Conservation (phyloP, 2,888 invertebrate genomes). For the Meta bourneti region DNA sequence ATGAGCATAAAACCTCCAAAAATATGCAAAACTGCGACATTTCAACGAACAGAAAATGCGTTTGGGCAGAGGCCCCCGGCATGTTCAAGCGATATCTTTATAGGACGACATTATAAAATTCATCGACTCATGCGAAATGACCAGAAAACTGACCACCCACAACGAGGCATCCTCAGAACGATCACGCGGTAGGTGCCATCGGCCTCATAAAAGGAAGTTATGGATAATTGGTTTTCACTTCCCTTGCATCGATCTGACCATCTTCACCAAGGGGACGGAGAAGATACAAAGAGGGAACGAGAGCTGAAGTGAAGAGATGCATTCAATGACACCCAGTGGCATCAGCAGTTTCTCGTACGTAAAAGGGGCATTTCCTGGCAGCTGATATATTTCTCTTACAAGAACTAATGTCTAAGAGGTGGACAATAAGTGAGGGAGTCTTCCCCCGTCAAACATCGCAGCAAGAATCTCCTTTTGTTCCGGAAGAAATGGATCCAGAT, state of each 20-base stretch:
- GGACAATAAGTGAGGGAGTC: conserved; percentile 17
- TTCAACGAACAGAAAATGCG: too few relatives aligned
- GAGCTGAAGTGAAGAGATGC: background rate
- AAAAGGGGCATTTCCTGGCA: background rate
- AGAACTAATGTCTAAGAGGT: conserved; percentile 10
- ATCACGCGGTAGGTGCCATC: background rate
- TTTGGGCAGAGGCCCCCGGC: too few relatives aligned
- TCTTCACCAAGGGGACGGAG: background rate
- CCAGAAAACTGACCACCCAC: too few relatives aligned
- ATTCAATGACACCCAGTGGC: conserved; percentile 3
- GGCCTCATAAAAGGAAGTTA: conserved; percentile 30
- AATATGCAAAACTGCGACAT: too few relatives aligned
- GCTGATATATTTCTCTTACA: conserved; percentile 7
- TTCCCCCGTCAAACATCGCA: conserved; percentile 37
- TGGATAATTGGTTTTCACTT: conserved; percentile 32
- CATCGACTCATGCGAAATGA: too few relatives aligned
- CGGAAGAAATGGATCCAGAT: conserved; percentile 56
- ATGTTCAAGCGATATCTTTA: too few relatives aligned
- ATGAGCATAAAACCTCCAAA: too few relatives aligned
- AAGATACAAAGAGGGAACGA: background rate
- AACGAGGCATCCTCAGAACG: too few relatives aligned
- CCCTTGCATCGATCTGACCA: background rate
- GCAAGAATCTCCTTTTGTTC: conserved; percentile 39
- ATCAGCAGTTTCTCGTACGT: conserved; percentile 45
- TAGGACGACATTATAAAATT: too few relatives aligned